Conservation (phyloP, 2,888 invertebrate genomes). For the Trachelus tabidus region DNA sequence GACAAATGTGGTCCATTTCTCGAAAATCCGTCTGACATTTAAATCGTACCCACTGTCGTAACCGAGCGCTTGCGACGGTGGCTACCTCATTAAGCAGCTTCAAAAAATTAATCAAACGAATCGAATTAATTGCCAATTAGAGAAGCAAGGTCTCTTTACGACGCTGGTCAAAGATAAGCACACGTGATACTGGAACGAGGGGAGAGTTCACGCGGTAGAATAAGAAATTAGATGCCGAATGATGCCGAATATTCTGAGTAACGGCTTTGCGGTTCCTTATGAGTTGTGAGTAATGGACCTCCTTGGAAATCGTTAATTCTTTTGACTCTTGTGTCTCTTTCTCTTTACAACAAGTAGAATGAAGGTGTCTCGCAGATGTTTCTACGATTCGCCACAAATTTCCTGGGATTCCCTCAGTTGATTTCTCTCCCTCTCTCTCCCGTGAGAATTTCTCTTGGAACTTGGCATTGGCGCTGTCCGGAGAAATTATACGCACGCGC, state of each 20-base stretch:
- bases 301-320: no score
- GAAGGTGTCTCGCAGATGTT: no score
- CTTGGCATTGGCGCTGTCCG: not conserved
- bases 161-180: constrained; percentile 9
- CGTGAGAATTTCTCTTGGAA: not conserved
- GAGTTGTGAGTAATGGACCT: no score
- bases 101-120: constrained; percentile 41
- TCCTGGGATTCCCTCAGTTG: no score
- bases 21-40: constrained; percentile 19
- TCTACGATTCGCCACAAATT: no score
- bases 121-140: constrained; percentile 51
- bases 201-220: no score
- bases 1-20: constrained; percentile 19
- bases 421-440: not conserved
- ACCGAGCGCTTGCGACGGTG: constrained; percentile 13
- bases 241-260: no score
- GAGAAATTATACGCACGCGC: not conserved
- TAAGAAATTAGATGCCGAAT: no score
- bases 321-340: no score
- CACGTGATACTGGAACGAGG: not conserved
- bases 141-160: constrained; percentile 20
- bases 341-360: no score
- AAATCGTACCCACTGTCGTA: constrained; percentile 16
- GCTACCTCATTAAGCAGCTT: constrained; percentile 11
- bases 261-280: no score